A percentile compares a stretch with the other conserved stretches of the same genome.
Conservation (phyloP, 2,113 vertebrate genomes). For the Apus apus region DNA sequence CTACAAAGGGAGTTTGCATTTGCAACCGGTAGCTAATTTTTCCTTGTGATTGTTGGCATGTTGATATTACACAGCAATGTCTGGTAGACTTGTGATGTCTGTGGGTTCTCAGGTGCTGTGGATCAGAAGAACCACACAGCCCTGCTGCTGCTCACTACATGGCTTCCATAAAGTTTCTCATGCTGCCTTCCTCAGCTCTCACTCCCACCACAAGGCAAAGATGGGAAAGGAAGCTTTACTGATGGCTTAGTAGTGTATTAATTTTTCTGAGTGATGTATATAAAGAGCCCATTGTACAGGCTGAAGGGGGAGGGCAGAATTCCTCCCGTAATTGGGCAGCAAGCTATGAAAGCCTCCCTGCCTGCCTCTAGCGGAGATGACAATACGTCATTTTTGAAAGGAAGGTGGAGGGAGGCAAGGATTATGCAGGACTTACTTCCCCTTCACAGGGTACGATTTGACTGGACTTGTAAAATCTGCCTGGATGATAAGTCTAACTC, state of each 20-base stretch:
- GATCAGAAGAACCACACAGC: neutral
- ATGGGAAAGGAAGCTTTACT: conserved; percentile 9
- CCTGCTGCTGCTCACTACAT: neutral
- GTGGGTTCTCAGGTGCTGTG: neutral
- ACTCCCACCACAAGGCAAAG: neutral
- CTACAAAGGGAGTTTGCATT: neutral
- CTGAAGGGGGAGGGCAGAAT: conserved; percentile 25
- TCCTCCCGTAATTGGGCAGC: conserved; percentile 57
- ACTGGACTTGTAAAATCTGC: neutral
- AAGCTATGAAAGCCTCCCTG: conserved; percentile 48
- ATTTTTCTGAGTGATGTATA: conserved; percentile 73
- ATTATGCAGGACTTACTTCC: neutral
- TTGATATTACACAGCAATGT: neutral
- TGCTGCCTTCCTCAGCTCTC: neutral
- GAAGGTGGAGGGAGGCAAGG: neutral
- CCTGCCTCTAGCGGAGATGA: neutral
- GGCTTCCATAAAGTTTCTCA: neutral
- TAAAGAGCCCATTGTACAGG: conserved; percentile 70
- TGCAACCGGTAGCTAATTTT: neutral
- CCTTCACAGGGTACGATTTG: neutral
- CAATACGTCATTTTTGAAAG: neutral
- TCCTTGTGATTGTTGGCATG: neutral
- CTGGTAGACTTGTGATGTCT: rapidly evolving
- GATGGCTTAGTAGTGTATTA: conserved; percentile 54
- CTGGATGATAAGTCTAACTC: neutral